A percentile compares a stretch with the other conserved stretches of the same genome.
phyloP scores from a whole-genome alignment of 2,888 invertebrate species.

The Morpho deidamia region DNA sequence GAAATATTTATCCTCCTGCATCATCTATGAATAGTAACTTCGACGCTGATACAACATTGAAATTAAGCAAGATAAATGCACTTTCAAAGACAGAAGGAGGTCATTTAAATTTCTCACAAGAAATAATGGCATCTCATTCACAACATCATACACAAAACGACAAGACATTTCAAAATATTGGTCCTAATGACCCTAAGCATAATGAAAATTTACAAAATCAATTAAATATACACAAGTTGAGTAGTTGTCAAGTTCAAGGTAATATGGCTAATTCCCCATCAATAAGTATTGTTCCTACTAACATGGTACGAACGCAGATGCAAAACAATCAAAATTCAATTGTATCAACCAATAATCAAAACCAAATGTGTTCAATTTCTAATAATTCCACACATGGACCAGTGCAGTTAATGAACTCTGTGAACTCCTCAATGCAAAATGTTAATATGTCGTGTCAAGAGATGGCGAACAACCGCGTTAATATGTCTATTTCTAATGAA shows the following conservation, averaged over 20 bases:
- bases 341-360: conserved; percentile 53
- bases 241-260: conserved; percentile 63
- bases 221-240: conserved; percentile 63
- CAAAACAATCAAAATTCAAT: conserved; percentile 61
- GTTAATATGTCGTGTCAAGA: conserved; percentile 67
- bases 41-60: conserved; percentile 67
- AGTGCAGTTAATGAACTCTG: conserved; percentile 61
- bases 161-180: conserved; percentile 66
- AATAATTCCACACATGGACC: conserved; percentile 56
- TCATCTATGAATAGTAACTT: conserved; percentile 61
- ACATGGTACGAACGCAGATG: conserved; percentile 55
- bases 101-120: conserved; percentile 68
- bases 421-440: conserved; percentile 62
- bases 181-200: conserved; percentile 57
- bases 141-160: conserved; percentile 67
- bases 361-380: conserved; percentile 62
- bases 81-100: conserved; percentile 69
- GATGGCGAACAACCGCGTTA: conserved; percentile 53
- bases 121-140: conserved; percentile 69
- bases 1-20: conserved; percentile 66
- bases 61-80: conserved; percentile 68
- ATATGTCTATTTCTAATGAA: conserved; percentile 48
- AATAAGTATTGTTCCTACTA: conserved; percentile 67
- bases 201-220: conserved; percentile 51
- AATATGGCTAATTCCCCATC: conserved; percentile 55